These are phyloP conservation scores for Polydrusus pterygomalis DNA, from an alignment of 2,888 invertebrate species.

Conservation along the genomic window DNA sequence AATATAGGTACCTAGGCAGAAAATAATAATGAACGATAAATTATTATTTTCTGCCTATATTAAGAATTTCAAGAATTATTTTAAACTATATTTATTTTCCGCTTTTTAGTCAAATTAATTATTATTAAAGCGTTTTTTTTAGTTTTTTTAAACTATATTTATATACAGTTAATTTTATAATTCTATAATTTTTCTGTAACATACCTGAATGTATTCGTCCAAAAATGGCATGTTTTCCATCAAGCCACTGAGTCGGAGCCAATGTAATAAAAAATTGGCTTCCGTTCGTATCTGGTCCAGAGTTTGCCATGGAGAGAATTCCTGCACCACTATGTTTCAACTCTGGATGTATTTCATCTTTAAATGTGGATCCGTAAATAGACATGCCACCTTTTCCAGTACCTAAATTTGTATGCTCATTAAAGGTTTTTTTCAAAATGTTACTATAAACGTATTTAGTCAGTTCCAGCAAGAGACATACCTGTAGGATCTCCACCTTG, in stretches of 20 bases:
- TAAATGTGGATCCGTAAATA: constrained; percentile 96
- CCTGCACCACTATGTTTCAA: constrained; percentile 96
- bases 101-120: no score
- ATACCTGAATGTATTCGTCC: constrained; percentile 89
- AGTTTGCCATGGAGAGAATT: constrained; percentile 97
- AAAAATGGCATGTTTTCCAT: constrained; percentile 98
- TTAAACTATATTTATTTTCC: no score
- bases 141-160: no score
- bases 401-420: constrained; percentile 11
- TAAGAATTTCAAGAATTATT: no score
- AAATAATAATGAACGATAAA: no score
- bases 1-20: no score
- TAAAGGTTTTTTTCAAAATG: background rate
- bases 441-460: background rate
- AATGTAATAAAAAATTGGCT: constrained; percentile 99
- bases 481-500: constrained; percentile 98
- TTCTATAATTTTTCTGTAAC: background rate
- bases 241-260: constrained; percentile 97
- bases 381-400: constrained; percentile 81
- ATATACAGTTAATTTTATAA: no score
- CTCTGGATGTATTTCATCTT: constrained; percentile 95
- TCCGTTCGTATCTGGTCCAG: constrained; percentile 97
- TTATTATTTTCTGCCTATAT: no score
- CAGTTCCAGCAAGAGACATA: constrained; percentile 77
- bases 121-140: no score